Percentiles rank a stretch among this genome's conserved stretches.
Conservation (phyloP, 2,797 vertebrate genomes). For the Euthynnus affinis region DNA sequence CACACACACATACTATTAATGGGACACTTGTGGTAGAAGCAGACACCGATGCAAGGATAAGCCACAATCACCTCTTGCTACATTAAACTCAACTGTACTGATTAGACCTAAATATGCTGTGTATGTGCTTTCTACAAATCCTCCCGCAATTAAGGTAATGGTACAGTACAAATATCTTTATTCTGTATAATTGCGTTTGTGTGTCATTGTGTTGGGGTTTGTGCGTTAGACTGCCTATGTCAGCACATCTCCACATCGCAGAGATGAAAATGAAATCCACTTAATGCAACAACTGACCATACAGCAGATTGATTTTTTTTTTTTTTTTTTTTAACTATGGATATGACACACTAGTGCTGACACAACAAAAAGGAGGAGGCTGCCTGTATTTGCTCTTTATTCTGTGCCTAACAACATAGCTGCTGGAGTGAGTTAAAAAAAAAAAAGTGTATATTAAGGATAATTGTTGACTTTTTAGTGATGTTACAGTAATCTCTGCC, state of each 20-base stretch:
- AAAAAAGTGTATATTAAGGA: neutral
- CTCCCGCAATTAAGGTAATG: slow-evolving; percentile 76
- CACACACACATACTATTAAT: slow-evolving; percentile 47
- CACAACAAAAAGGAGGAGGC: neutral
- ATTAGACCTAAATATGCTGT: slow-evolving; percentile 88
- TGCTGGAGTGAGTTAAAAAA: neutral
- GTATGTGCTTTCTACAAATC: slow-evolving; percentile 89
- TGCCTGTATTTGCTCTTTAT: slow-evolving; percentile 31
- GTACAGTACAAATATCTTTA: slow-evolving; percentile 6
- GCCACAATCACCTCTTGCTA: slow-evolving; percentile 10
- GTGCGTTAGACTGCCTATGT: slow-evolving; percentile 42
- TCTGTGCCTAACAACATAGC: neutral
- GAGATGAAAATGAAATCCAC: slow-evolving; percentile 67
- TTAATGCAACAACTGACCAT: slow-evolving; percentile 58
- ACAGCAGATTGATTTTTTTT: slow-evolving; percentile 68
- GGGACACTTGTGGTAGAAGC: neutral
- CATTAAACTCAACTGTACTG: slow-evolving; percentile 80
- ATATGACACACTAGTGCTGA: slow-evolving; percentile 45
- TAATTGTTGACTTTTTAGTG: neutral
- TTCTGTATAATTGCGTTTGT: slow-evolving; percentile 35
- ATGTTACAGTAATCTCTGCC: slow-evolving; percentile 4
- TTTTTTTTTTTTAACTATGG: too few relatives aligned
- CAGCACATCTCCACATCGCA: slow-evolving; percentile 69
- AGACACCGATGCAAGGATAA: neutral
- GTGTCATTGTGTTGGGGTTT: slow-evolving; percentile 41